These are phyloP conservation scores for Rhogogaster chlorosoma DNA, from an alignment of 2,888 invertebrate species.

Conservation along the genomic window DNA sequence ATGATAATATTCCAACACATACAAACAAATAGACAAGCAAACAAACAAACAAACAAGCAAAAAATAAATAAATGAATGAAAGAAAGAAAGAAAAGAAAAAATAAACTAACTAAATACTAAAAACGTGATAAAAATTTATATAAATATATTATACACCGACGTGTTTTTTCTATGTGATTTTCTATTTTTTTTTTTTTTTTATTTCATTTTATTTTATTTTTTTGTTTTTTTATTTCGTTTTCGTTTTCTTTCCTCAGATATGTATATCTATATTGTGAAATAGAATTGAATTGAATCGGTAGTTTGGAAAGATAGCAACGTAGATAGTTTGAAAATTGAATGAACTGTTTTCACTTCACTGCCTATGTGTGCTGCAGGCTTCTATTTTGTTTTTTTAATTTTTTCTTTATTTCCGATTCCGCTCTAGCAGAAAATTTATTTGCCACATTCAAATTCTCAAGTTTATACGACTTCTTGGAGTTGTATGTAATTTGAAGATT, in stretches of 20 bases:
- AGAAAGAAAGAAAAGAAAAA: neutral
- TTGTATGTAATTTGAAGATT: neutral
- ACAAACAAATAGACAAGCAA: neutral
- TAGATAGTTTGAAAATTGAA: constrained; percentile 13
- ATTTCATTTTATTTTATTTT: constrained; percentile 19
- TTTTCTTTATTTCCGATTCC: too few relatives aligned
- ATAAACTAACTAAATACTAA: constrained; percentile 48
- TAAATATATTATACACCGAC: constrained; percentile 62
- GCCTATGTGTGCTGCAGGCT: neutral
- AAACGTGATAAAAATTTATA: constrained; percentile 63
- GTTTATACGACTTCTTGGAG: neutral
- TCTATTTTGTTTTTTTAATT: too few relatives aligned
- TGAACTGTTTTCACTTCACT: neutral
- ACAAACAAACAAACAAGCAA: neutral
- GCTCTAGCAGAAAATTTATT: too few relatives aligned
- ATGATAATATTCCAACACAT: constrained; percentile 35
- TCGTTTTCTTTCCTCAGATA: constrained; percentile 5
- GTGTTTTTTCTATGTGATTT: constrained; percentile 66
- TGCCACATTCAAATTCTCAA: neutral
- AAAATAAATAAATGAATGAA: neutral
- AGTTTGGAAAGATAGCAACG: neutral
- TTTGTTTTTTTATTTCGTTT: neutral
- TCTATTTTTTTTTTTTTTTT: constrained; percentile 53
- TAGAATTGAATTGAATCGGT: constrained; percentile 28
- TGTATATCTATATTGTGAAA: constrained; percentile 15